Base-by-base conservation (phyloP, 2,797 vertebrate genomes). In the Erithacus rubecula region DNA sequence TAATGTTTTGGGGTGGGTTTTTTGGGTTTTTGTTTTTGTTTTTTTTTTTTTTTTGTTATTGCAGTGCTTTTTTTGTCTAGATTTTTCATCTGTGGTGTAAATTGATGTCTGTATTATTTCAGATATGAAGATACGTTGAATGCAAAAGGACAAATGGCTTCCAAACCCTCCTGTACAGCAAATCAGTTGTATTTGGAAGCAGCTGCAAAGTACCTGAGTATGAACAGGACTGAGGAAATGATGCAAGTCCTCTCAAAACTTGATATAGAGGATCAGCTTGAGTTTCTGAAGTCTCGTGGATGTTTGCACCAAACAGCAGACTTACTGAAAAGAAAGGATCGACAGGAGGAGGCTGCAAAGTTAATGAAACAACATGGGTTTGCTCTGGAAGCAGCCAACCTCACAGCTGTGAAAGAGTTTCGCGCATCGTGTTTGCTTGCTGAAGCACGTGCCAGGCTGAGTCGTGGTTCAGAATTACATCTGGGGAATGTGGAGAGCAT, bases 181-280 rank as follows among this genome's bases (percentile, higher is more conserved):
- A 97, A 97, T 46, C 97, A 98, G 43, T 94, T 98, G 60, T 98
- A 98, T 87, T 88, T 98, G 86, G 98, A 98, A 96, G 98, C 98
- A 14, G 98, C 98, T 8, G 98, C 97, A 7, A 98, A 98, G 55
- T 98, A 97, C 70, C 87, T 98, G 51, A 97, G 82, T 56, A 58
- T 95, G 80, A 98, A 97, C 78, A 98, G 96, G 84, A 96, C 76
- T 3, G 96, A 95, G 80, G 97, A 97, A 65, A 98, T 98, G 98
- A 97, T 97, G 97, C 76, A 30, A 8, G 97, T 97, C n/a, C 97
- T 98, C n/a, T 98, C 98, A 1, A 98, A 98, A 56, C 94, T 98
- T 3, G 96, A 98, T 12, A 32, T 14, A 8, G 98, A 98, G n/a
- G 98, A 98, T 91, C 98, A 98, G 69, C 97, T 98, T 16, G 95